Percentiles rank a stretch among this genome's conserved stretches.
phyloP scores from a whole-genome alignment of 2,113 vertebrate species.

The Amia ocellicauda region DNA sequence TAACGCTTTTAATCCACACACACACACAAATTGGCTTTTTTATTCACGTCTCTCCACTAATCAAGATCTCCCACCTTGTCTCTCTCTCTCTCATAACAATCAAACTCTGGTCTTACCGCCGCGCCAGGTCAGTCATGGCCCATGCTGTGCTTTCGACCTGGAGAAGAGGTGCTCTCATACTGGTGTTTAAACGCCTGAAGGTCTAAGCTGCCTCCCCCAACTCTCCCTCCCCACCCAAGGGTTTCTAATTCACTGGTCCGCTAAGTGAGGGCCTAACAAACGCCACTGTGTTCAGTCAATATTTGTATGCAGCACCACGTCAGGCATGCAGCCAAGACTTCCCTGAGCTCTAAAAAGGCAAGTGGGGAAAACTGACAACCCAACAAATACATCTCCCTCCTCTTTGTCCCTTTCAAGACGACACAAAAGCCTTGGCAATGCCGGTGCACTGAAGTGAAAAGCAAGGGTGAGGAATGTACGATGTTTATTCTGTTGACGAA shows the following conservation, averaged over 20 bases:
- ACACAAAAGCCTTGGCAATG: constrained; percentile 61
- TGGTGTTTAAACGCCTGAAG: constrained; percentile 53
- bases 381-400: constrained; percentile 52
- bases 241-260: constrained; percentile 62
- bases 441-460: constrained; percentile 34
- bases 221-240: constrained; percentile 62
- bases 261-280: constrained; percentile 63
- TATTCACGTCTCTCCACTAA: neutral
- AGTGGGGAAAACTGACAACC: constrained; percentile 71
- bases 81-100: constrained; percentile 7
- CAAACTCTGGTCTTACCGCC: constrained; percentile 70
- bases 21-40: neutral
- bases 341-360: constrained; percentile 61
- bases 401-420: constrained; percentile 61
- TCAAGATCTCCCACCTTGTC: neutral
- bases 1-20: neutral
- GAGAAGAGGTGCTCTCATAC: constrained; percentile 39
- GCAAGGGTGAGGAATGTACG: constrained; percentile 12
- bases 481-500: constrained; percentile 29
- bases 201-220: constrained; percentile 46
- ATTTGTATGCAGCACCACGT: constrained; percentile 73
- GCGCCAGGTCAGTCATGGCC: constrained; percentile 58
- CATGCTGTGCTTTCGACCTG: constrained; percentile 44
- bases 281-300: constrained; percentile 71
- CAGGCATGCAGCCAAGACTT: constrained; percentile 63